A percentile compares a stretch with the other conserved stretches of the same genome.
phyloP scores from a whole-genome alignment of 2,113 vertebrate genomes.

The Sigmodon hispidus region DNA sequence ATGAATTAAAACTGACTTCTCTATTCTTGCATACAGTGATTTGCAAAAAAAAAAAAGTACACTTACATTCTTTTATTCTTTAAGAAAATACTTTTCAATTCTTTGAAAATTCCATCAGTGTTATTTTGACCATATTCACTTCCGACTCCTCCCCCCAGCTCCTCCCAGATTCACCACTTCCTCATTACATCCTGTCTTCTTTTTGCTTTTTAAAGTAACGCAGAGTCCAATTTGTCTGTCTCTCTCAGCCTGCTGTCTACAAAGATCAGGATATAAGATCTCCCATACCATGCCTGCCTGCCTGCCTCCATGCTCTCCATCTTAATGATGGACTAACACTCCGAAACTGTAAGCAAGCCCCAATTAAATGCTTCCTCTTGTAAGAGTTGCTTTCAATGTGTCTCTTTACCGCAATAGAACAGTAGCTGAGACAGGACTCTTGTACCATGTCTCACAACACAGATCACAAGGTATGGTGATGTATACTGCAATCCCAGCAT shows the following conservation, averaged over 20 bases:
- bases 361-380: not conserved
- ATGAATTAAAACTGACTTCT: slow-evolving; percentile 1
- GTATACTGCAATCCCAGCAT: not conserved
- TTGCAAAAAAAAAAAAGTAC: not conserved
- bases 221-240: not conserved
- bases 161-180: not conserved
- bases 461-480: not conserved
- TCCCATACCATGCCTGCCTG: not conserved
- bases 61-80: not conserved
- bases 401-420: not conserved
- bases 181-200: not conserved
- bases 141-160: not conserved
- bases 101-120: not conserved
- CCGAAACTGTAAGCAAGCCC: not conserved
- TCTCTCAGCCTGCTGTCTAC: not conserved
- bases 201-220: not conserved
- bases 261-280: not conserved
- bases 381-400: not conserved
- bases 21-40: not conserved
- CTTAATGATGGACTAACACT: not conserved
- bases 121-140: not conserved
- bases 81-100: not conserved
- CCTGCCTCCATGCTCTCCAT: not conserved
- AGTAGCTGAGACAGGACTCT: not conserved
- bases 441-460: not conserved